These are phyloP conservation scores for Leptinotarsa juncta DNA, from an alignment of 2,888 invertebrate genomes.

Conservation along the genomic window DNA sequence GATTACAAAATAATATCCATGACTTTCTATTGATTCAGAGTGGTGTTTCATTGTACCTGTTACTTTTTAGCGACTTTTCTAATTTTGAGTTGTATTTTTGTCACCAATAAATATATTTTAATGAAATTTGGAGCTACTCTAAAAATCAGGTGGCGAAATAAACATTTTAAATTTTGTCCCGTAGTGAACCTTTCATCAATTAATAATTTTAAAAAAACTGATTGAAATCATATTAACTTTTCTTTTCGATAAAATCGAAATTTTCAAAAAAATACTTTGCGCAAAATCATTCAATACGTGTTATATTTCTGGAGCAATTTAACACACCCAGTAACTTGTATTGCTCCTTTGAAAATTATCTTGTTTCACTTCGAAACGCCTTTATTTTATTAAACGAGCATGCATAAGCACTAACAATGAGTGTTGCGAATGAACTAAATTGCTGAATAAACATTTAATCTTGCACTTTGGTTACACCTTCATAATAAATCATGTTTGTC, in stretches of 20 bases:
- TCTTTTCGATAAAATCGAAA: no score
- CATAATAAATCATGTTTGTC: conserved; percentile 12
- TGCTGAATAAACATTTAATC: background rate
- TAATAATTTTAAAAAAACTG: no score
- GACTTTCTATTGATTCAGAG: background rate
- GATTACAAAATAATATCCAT: background rate
- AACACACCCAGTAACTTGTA: no score
- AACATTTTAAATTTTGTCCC: background rate
- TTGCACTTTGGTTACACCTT: conserved; percentile 12
- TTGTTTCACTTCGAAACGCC: background rate
- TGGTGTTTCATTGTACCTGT: background rate
- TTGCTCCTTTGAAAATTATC: no score
- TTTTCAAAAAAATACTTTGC: no score
- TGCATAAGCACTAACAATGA: background rate
- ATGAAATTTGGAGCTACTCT: background rate
- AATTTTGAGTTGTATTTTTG: background rate
- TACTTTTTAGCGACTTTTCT: background rate
- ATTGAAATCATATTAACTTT: no score
- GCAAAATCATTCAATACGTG: no score
- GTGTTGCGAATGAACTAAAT: background rate
- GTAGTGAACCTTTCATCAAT: background rate
- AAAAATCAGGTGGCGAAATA: background rate
- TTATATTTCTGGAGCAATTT: no score
- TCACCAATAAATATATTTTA: background rate
- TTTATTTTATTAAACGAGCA: background rate